Conservation (phyloP, 2,888 invertebrate species). For the Ophioninae sp. region DNA sequence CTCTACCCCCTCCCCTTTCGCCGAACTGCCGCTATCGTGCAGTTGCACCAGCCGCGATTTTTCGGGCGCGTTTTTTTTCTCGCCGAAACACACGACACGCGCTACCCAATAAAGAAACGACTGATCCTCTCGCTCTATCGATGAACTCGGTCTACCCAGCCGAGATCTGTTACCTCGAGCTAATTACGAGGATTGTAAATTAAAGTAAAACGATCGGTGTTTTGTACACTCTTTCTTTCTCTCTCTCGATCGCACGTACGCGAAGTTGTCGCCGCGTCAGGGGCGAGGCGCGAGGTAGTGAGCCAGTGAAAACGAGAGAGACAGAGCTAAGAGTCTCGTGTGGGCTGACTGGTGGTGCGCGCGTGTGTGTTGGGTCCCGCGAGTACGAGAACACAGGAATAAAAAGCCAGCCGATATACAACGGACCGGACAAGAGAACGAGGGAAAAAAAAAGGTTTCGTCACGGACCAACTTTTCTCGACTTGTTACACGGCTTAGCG, state of each 20-base stretch:
- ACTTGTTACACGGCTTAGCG: constrained; percentile 34
- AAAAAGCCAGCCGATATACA: constrained; percentile 17
- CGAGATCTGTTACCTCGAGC: constrained; percentile 63
- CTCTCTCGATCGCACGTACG: neutral
- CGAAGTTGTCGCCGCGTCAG: constrained; percentile 40
- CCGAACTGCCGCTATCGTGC: constrained; percentile 30
- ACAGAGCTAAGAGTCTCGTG: constrained; percentile 28
- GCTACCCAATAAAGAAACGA: constrained; percentile 2
- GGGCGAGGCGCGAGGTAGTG: constrained; percentile 41
- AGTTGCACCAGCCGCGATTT: constrained; percentile 43
- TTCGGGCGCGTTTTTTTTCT: neutral
- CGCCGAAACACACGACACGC: neutral
- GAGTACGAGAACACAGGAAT: constrained; percentile 40
- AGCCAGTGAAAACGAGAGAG: constrained; percentile 39
- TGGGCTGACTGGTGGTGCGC: constrained; percentile 34
- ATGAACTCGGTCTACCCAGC: constrained; percentile 70
- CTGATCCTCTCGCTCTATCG: constrained; percentile 50
- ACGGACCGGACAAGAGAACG: constrained; percentile 18
- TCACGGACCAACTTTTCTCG: constrained; percentile 9
- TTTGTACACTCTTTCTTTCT: constrained; percentile 25
- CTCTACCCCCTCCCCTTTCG: constrained; percentile 12
- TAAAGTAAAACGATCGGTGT: constrained; percentile 23
- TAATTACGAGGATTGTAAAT: constrained; percentile 38
- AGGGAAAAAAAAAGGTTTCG: constrained; percentile 11
- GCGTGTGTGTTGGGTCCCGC: neutral